Evolutionary conservation across 2,888 invertebrate species (phyloP).

Genomic region (Netelia inedita): DNA sequence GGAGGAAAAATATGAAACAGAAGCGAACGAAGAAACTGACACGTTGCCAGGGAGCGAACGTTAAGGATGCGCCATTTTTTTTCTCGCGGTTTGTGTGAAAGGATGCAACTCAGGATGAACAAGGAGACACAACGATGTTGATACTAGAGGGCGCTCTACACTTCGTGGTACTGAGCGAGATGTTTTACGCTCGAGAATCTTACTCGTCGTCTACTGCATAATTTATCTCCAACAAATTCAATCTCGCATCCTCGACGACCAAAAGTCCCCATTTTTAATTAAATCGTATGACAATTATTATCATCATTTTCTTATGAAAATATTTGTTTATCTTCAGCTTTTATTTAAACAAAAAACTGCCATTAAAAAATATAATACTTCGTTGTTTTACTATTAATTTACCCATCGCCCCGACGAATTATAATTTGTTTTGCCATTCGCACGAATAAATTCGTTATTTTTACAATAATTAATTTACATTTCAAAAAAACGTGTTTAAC

Average conservation of each 20-base stretch:
- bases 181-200: background rate
- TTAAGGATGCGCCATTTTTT: background rate
- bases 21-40: slow-evolving; percentile 4
- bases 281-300: background rate
- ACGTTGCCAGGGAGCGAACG: background rate
- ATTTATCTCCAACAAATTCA: background rate
- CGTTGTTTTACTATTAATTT: slow-evolving; percentile 15
- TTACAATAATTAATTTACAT: background rate
- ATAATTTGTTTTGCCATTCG: background rate
- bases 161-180: background rate
- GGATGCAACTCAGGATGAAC: slow-evolving; percentile 18
- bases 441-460: background rate
- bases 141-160: background rate
- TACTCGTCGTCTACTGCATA: slow-evolving; percentile 13
- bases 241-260: background rate
- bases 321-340: background rate
- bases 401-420: background rate
- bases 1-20: slow-evolving; percentile 20
- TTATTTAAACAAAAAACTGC: too few species aligned
- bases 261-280: background rate
- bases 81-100: slow-evolving; percentile 9
- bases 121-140: slow-evolving; percentile 18
- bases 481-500: background rate
- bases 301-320: background rate
- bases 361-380: too few species aligned